Evolutionary conservation across 2,797 vertebrate species (phyloP).

Genomic region (Esox masquinongy): DNA sequence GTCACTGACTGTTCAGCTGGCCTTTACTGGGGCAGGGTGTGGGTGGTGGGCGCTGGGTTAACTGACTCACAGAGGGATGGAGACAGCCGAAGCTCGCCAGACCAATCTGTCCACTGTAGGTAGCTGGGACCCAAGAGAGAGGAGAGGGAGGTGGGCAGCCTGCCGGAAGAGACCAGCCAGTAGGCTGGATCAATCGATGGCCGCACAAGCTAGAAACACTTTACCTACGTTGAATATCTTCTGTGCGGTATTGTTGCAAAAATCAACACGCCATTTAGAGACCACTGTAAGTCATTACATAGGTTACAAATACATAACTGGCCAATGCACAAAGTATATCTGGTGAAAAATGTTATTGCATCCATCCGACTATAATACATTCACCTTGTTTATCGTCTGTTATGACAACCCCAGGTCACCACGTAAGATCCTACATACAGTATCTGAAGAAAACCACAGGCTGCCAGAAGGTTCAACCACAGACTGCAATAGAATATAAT

Average conservation of each 20-base stretch:
- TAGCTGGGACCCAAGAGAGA: neutral
- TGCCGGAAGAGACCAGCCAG: conserved; percentile 16
- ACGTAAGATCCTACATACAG: conserved; percentile 45
- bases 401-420: conserved; percentile 40
- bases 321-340: neutral
- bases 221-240: neutral
- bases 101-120: neutral
- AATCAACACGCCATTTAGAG: neutral
- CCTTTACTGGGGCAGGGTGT: conserved; percentile 46
- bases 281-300: neutral
- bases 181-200: neutral
- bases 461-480: conserved; percentile 17
- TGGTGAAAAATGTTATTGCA: conserved; percentile 12
- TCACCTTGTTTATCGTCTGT: conserved; percentile 14
- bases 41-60: conserved; percentile 36
- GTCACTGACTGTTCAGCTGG: conserved; percentile 31
- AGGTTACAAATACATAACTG: neutral
- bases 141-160: conserved; percentile 7
- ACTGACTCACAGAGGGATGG: conserved; percentile 57
- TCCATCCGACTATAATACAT: conserved; percentile 25
- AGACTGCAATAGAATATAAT: neutral
- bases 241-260: neutral
- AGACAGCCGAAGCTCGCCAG: conserved; percentile 36
- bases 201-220: neutral
- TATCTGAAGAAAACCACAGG: conserved; percentile 52